A percentile compares a stretch with the other conserved stretches of the same genome.
Evolutionary conservation across 2,888 invertebrate genomes (phyloP).

Genomic region (Gibbula magus): DNA sequence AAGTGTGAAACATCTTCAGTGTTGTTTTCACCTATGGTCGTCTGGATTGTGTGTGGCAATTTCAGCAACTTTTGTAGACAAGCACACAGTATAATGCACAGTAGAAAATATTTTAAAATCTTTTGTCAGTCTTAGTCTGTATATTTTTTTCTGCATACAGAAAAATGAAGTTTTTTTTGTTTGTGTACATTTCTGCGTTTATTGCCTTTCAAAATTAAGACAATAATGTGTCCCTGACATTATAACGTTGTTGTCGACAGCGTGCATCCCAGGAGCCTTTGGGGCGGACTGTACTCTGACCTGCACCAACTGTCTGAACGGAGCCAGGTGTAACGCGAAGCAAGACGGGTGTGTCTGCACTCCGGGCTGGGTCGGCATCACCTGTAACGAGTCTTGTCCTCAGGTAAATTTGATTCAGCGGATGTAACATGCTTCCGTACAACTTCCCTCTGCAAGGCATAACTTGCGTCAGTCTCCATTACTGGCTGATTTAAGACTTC

Average conservation of each 20-base stretch:
- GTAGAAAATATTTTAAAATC: not conserved
- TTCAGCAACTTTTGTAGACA: not conserved
- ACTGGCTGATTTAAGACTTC: too few relatives aligned
- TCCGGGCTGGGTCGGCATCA: constrained; percentile 72
- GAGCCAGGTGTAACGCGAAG: constrained; percentile 70
- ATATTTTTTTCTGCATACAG: not conserved
- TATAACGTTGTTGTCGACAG: constrained; percentile 51
- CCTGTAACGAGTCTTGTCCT: constrained; percentile 75
- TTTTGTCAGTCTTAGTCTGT: not conserved
- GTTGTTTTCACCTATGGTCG: not conserved
- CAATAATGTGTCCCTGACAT: not conserved
- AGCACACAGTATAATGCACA: not conserved
- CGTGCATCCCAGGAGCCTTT: constrained; percentile 75
- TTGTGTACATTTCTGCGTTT: not conserved
- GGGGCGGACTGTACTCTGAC: constrained; percentile 74
- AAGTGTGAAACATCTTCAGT: too few relatives aligned
- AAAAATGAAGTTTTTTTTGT: not conserved
- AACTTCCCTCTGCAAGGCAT: too few relatives aligned
- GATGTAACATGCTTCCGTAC: too few relatives aligned
- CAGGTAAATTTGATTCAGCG: constrained; percentile 53
- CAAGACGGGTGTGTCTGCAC: constrained; percentile 72
- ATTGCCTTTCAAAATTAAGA: not conserved
- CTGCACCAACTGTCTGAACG: constrained; percentile 76
- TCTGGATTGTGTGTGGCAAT: not conserved
- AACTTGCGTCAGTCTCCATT: too few relatives aligned